Evolutionary conservation across 2,797 vertebrate genomes (phyloP).

Genomic region (Hippoglossus hippoglossus): DNA sequence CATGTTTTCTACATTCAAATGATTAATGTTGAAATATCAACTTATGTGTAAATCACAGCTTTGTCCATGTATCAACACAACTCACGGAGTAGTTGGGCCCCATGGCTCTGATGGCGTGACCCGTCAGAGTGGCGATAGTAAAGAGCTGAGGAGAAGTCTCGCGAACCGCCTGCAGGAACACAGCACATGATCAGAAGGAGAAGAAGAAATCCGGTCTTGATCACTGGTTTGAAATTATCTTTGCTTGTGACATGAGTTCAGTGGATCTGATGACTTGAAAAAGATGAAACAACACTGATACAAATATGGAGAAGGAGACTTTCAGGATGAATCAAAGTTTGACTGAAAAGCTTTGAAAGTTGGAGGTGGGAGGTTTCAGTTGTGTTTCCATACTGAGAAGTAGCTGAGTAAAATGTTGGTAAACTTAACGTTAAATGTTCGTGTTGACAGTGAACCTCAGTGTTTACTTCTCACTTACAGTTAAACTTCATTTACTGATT

Average conservation of each 20-base stretch:
- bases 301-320: too few species aligned
- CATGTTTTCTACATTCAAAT: not conserved
- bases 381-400: too few species aligned
- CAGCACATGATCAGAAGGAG: not conserved
- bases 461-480: too few species aligned
- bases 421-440: too few species aligned
- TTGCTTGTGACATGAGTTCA: not conserved
- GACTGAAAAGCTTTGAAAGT: too few species aligned
- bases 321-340: too few species aligned
- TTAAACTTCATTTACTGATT: too few species aligned
- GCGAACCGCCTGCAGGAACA: constrained; percentile 71
- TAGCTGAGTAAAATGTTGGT: too few species aligned
- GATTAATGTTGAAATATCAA: not conserved
- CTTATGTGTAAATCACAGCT: not conserved
- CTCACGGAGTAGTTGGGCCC: constrained; percentile 87
- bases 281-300: not conserved
- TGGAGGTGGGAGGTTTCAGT: too few species aligned
- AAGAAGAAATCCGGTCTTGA: not conserved
- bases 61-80: constrained; percentile 1
- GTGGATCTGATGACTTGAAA: too few species aligned
- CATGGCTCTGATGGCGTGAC: constrained; percentile 88
- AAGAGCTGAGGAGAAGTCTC: constrained; percentile 83
- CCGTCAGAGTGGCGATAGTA: constrained; percentile 88
- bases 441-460: too few species aligned
- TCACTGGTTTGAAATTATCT: not conserved